These are phyloP conservation scores for Cantharis rufa DNA, from an alignment of 2,888 invertebrate species.

Conservation along the genomic window DNA sequence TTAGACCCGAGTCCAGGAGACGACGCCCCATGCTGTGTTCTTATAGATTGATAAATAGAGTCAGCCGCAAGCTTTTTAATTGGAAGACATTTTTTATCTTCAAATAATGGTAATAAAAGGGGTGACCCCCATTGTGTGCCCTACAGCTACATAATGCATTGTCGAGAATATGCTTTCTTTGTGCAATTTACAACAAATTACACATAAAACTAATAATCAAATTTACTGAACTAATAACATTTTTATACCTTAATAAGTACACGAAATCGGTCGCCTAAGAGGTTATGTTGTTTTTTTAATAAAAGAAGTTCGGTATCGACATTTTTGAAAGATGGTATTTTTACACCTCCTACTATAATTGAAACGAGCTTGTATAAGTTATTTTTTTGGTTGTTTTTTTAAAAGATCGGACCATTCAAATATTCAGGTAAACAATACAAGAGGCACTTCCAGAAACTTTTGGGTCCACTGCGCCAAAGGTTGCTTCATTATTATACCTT, in stretches of 20 bases:
- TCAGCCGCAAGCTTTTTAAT: conserved; percentile 56
- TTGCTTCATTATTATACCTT: conserved; percentile 42
- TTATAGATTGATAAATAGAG: conserved; percentile 57
- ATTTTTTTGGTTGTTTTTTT: conserved; percentile 36
- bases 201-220: not conserved
- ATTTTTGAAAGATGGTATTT: conserved; percentile 41
- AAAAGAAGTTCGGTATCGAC: conserved; percentile 14
- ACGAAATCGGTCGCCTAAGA: not conserved
- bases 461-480: conserved; percentile 35
- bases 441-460: not conserved
- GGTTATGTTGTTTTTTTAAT: not conserved
- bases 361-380: conserved; percentile 49
- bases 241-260: not conserved
- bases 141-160: conserved; percentile 40
- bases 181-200: conserved; percentile 16
- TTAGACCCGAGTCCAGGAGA: conserved; percentile 46
- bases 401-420: conserved; percentile 2
- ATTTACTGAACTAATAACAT: not conserved
- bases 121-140: conserved; percentile 48
- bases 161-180: conserved; percentile 38
- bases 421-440: conserved; percentile 11
- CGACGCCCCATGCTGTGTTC: conserved; percentile 53
- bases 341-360: conserved; percentile 48
- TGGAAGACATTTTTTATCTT: conserved; percentile 57
- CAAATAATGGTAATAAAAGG: conserved; percentile 55